Evolutionary conservation across 2,113 vertebrate species (phyloP), one percentile per base, ranked within the genome.

Genomic region (Synchiropus splendidus): DNA sequence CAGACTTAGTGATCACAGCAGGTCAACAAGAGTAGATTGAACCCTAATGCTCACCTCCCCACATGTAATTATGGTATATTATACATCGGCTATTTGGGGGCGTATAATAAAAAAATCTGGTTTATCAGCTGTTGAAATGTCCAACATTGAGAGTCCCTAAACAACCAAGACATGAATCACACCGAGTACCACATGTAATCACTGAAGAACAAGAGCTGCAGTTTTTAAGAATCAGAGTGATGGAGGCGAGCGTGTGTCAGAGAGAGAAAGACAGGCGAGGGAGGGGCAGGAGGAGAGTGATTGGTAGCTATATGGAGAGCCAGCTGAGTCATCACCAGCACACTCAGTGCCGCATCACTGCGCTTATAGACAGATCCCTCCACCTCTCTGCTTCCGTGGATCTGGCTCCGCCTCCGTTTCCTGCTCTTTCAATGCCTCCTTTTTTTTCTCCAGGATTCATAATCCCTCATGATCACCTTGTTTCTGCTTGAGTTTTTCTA

Each of bases 291-390:
- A 51, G 44, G 50, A 57, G 61, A 78, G 60, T 67, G 70, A 83
- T 70, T 79, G 75, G 79, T 76, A 70, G 79, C 78, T 83, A 83
- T 84, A 82, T 79, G 77, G 54, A 76, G 80, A 77, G 75, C 64
- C 74, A 75, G 79, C 83, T 85, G 83, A 85, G 74, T 85, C 83
- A 85, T 82, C 83, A 78, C 71, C 65, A 70, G 80, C 55, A 83
- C 82, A 84, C 74, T 77, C 64, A 79, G 82, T 82, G 71, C 83
- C 70, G 82, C 78, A 83, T 80, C 78, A 77, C 73, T 83, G 81
- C 78, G 77, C 78, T 79, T 80, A 78, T 77, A 82, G 79, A 69
- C 80, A 75, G 72, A 79, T 75, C 60, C 62, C 74, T 72, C 74
- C 54, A 71, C 73, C 67, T 72, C 68, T 57, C 55, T 48, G 48